Conservation (phyloP, 2,797 vertebrate genomes). For the Podarcis siculus region DNA sequence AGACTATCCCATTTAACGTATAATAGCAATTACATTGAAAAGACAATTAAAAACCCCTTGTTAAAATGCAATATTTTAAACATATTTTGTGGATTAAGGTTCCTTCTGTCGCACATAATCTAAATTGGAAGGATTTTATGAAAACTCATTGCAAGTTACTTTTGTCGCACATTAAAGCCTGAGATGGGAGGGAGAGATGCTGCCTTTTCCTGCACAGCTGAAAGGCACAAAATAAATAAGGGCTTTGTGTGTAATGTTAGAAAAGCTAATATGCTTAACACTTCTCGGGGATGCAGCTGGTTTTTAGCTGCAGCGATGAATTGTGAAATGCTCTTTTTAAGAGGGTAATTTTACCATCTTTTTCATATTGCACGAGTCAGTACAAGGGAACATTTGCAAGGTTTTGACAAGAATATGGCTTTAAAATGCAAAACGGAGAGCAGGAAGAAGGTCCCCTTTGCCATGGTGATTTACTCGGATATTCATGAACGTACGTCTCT, state of each 20-base stretch:
- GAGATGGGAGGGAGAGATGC: slow-evolving; percentile 3
- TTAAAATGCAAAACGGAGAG: slow-evolving; percentile 39
- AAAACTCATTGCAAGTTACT: slow-evolving; percentile 44
- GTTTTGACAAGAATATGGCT: slow-evolving; percentile 29
- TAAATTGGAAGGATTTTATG: slow-evolving; percentile 41
- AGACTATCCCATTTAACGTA: slow-evolving; percentile 37
- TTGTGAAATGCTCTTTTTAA: slow-evolving; percentile 61
- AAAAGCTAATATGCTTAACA: slow-evolving; percentile 55
- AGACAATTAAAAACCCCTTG: slow-evolving; percentile 35
- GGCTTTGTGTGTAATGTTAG: slow-evolving; percentile 47
- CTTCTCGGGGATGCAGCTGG: slow-evolving; percentile 61
- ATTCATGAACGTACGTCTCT: slow-evolving; percentile 40
- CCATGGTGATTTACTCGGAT: slow-evolving; percentile 46
- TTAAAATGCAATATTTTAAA: slow-evolving; percentile 59
- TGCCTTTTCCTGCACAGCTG: slow-evolving; percentile 32
- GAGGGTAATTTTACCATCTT: slow-evolving; percentile 55
- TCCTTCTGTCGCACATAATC: slow-evolving; percentile 52
- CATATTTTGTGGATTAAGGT: slow-evolving; percentile 33
- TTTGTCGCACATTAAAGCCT: background rate
- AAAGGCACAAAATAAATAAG: slow-evolving; percentile 65
- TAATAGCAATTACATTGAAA: slow-evolving; percentile 42
- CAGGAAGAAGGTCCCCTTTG: slow-evolving; percentile 9
- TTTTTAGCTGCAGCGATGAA: slow-evolving; percentile 63
- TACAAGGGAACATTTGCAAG: slow-evolving; percentile 51
- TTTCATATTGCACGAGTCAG: slow-evolving; percentile 52